Evolutionary conservation across 1,140 invertebrate genomes (phyloP).

Genomic region (Drosophila saltans): DNA sequence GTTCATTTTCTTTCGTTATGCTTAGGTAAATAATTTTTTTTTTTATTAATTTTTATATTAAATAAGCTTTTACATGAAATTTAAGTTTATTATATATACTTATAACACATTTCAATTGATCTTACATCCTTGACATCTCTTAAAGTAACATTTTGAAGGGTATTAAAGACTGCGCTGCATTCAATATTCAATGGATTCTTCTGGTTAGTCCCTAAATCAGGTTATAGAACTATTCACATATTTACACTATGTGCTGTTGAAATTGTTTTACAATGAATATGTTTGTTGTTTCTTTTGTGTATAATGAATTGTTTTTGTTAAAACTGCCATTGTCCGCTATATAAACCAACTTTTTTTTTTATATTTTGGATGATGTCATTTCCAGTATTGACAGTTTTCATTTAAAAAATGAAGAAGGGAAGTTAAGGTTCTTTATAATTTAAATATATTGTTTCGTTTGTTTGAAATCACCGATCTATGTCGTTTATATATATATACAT

Average conservation of each 20-base stretch:
- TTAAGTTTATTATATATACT: no score
- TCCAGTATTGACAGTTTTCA: background rate
- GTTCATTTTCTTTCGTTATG: no score
- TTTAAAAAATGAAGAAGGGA: no score
- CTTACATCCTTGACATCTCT: no score
- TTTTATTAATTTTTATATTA: no score
- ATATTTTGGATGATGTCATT: background rate
- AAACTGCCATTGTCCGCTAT: background rate
- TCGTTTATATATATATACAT: no score
- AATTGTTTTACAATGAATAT: constrained; percentile 8
- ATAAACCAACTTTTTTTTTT: background rate
- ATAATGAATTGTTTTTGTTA: background rate
- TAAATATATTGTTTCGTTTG: no score
- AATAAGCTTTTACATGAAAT: no score
- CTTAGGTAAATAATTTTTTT: no score
- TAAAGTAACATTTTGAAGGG: background rate
- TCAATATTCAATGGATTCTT: background rate
- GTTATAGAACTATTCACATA: constrained; percentile 7
- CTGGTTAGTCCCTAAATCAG: background rate
- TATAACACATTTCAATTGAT: no score
- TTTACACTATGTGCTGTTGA: constrained; percentile 1
- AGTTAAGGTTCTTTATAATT: no score
- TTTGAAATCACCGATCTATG: no score
- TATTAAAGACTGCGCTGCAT: background rate
- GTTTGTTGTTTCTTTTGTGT: background rate